Evolutionary conservation across 2,888 invertebrate species (phyloP).

Genomic region (Idaea biselata): DNA sequence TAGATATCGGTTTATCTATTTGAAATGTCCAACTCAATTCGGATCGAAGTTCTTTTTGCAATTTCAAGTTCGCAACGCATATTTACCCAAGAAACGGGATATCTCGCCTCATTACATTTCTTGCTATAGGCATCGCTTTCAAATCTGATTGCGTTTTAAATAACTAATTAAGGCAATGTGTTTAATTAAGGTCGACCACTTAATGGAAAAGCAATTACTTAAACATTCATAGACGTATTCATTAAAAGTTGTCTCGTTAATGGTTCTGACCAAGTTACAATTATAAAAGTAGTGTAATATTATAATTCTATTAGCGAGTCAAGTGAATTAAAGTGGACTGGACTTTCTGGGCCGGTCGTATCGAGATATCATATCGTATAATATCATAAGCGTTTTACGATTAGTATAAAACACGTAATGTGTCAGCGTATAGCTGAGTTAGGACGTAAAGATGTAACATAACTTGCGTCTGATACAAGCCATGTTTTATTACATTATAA

Average conservation of each 20-base stretch:
- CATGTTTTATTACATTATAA: conserved; percentile 76
- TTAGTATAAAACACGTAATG: conserved; percentile 56
- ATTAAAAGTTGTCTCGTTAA: conserved; percentile 51
- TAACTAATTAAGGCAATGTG: conserved; percentile 40
- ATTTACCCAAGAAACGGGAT: conserved; percentile 29
- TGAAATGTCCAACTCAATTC: conserved; percentile 76
- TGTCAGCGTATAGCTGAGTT: conserved; percentile 43
- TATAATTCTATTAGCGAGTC: conserved; percentile 40
- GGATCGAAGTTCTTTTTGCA: conserved; percentile 56
- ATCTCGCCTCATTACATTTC: conserved; percentile 39
- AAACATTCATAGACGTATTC: conserved; percentile 48
- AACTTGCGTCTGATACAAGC: conserved; percentile 58
- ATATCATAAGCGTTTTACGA: conserved; percentile 59
- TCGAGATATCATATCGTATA: conserved; percentile 34
- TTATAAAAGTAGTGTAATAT: conserved; percentile 42
- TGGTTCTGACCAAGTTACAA: conserved; percentile 47
- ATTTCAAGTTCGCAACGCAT: conserved; percentile 34
- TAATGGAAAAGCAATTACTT: conserved; percentile 53
- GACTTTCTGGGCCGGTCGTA: conserved; percentile 36
- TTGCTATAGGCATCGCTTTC: conserved; percentile 34
- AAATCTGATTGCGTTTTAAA: conserved; percentile 38
- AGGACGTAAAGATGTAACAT: conserved; percentile 52
- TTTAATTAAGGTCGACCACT: conserved; percentile 47
- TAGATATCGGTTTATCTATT: conserved; percentile 77
- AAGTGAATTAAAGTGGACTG: conserved; percentile 34